Evolutionary conservation across 2,797 vertebrate genomes (phyloP).

Genomic region (Morus bassanus): DNA sequence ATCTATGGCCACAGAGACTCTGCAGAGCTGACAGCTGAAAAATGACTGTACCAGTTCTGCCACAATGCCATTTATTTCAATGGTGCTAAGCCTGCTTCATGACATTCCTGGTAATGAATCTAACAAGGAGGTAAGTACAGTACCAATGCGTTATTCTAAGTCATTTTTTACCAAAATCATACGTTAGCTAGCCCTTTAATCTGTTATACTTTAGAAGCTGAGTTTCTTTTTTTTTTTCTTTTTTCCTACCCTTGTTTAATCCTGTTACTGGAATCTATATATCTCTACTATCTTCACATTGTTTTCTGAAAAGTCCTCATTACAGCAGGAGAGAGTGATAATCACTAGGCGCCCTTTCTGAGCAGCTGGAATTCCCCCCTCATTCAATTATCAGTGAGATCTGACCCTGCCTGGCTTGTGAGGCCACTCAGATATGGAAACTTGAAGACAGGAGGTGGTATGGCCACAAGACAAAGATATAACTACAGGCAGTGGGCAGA

Average conservation of each 20-base stretch:
- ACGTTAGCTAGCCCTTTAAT: neutral
- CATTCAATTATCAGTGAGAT: conserved; percentile 30
- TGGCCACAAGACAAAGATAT: neutral
- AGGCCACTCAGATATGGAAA: conserved; percentile 31
- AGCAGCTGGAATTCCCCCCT: conserved; percentile 46
- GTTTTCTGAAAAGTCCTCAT: conserved; percentile 40
- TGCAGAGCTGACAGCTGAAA: conserved; percentile 23
- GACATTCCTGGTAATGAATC: conserved; percentile 34
- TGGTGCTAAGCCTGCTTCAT: neutral
- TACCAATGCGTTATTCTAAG: neutral
- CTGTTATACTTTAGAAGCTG: neutral
- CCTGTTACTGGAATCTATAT: neutral
- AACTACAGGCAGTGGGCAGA: neutral
- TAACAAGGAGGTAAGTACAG: conserved; percentile 19
- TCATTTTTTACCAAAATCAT: conserved; percentile 28
- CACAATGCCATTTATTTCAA: conserved; percentile 41
- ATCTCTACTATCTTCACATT: neutral
- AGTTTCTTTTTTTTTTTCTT: too few species aligned
- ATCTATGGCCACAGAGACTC: neutral
- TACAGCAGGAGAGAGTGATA: conserved; percentile 45
- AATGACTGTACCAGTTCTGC: neutral
- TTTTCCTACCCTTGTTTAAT: neutral
- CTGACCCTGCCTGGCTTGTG: conserved; percentile 41
- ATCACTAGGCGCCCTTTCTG: conserved; percentile 47
- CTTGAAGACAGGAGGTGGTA: conserved; percentile 25